phyloP scores from a whole-genome alignment of 2,888 invertebrate genomes.

The Rhamnusium bicolor region DNA sequence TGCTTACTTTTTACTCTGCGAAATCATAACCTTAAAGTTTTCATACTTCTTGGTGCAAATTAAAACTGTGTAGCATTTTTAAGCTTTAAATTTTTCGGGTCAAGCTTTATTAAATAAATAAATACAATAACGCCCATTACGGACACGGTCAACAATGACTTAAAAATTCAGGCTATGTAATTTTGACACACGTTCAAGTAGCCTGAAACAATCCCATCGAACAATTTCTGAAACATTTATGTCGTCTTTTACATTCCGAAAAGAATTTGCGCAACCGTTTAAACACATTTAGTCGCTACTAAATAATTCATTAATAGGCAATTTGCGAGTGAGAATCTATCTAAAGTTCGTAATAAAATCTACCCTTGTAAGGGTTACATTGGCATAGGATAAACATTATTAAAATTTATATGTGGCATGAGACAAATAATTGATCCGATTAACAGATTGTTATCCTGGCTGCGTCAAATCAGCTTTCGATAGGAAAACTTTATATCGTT shows the following conservation, averaged over 20 bases:
- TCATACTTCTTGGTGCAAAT: too few relatives aligned
- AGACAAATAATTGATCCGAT: constrained; percentile 49
- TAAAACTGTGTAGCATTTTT: too few relatives aligned
- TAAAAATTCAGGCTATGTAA: background rate
- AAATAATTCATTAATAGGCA: constrained; percentile 17
- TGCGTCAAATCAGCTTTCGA: background rate
- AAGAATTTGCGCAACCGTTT: background rate
- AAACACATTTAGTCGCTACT: background rate
- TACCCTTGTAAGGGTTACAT: constrained; percentile 1
- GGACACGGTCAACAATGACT: too few relatives aligned
- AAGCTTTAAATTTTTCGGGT: too few relatives aligned
- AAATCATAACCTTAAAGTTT: too few relatives aligned
- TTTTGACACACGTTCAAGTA: background rate
- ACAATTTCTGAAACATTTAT: background rate
- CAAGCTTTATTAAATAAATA: too few relatives aligned
- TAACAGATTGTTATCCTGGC: constrained; percentile 37
- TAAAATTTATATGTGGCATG: constrained; percentile 49
- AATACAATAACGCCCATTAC: too few relatives aligned
- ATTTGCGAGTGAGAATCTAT: background rate
- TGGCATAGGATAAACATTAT: constrained; percentile 44
- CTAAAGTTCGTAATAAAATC: constrained; percentile 8
- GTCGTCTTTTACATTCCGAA: background rate
- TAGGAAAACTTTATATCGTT: background rate
- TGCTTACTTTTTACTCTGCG: too few relatives aligned
- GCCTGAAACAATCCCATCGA: background rate